Percentiles rank a stretch among this genome's conserved stretches.
Evolutionary conservation across 1,140 invertebrate genomes (phyloP).

Genomic region (Lerema accius): DNA sequence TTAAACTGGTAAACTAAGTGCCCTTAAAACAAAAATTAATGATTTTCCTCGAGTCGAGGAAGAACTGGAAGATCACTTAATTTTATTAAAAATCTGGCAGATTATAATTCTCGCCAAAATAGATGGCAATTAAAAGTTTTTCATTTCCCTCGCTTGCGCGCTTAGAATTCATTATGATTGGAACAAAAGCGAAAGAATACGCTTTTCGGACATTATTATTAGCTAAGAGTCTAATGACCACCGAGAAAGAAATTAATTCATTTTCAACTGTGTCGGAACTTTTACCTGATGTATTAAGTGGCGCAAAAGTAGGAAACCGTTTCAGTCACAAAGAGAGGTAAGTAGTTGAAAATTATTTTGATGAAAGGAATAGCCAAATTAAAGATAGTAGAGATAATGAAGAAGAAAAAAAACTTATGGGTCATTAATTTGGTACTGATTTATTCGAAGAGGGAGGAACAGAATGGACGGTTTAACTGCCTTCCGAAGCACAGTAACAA

Average conservation of each 20-base stretch:
- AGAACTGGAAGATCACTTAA: slow-evolving; percentile 17
- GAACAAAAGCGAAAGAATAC: slow-evolving; percentile 27
- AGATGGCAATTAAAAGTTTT: slow-evolving; percentile 34
- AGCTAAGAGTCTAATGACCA: slow-evolving; percentile 18
- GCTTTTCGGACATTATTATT: slow-evolving; percentile 15
- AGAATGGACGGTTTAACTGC: too few relatives aligned
- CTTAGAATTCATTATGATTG: slow-evolving; percentile 25
- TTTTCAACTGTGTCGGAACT: background rate
- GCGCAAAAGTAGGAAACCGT: background rate
- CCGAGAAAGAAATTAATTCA: background rate
- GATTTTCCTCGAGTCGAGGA: slow-evolving; percentile 16
- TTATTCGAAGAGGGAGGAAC: too few relatives aligned
- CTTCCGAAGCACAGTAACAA: too few relatives aligned
- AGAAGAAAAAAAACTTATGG: too few relatives aligned
- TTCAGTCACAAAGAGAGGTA: too few relatives aligned
- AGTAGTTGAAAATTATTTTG: too few relatives aligned
- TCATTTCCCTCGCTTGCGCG: slow-evolving; percentile 13
- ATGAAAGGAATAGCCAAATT: too few relatives aligned
- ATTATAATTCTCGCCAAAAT: slow-evolving; percentile 24
- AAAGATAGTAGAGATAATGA: too few relatives aligned
- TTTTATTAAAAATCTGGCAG: slow-evolving; percentile 25
- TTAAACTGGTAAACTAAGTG: background rate
- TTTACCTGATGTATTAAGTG: background rate
- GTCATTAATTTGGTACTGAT: too few relatives aligned
- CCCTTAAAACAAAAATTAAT: slow-evolving; percentile 5